phyloP scores from a whole-genome alignment of 2,113 vertebrate genomes.

The Sprattus sprattus region DNA sequence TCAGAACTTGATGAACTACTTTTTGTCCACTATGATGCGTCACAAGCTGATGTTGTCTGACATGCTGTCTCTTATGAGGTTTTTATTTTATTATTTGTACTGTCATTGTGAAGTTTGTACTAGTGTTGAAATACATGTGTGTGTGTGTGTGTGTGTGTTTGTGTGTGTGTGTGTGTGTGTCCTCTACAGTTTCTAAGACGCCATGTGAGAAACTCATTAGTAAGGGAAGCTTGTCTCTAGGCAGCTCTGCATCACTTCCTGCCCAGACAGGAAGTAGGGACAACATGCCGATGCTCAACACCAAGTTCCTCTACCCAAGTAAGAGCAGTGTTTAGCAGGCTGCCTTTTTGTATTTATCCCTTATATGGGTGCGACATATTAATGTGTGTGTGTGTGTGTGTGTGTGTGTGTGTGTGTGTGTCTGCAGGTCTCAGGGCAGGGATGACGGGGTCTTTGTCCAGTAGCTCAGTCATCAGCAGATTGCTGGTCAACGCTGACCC shows the following conservation, averaged over 20 bases:
- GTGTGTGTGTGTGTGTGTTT: constrained; percentile 14
- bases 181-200: constrained; percentile 76
- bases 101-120: not conserved
- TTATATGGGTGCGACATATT: not conserved
- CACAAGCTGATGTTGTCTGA: not conserved
- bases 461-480: constrained; percentile 86
- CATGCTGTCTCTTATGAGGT: not conserved
- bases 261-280: constrained; percentile 82
- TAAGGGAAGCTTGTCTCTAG: constrained; percentile 80
- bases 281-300: constrained; percentile 82
- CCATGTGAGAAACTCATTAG: constrained; percentile 87
- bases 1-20: not conserved
- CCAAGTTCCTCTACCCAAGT: constrained; percentile 90
- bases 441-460: constrained; percentile 86
- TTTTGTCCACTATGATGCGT: not conserved
- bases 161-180: constrained; percentile 34
- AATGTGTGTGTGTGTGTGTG: constrained; percentile 33
- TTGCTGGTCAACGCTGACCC: constrained; percentile 89
- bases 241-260: constrained; percentile 87
- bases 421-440: constrained; percentile 78
- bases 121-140: not conserved
- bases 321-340: constrained; percentile 49
- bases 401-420: constrained; percentile 23
- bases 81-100: not conserved
- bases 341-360: not conserved